phyloP scores from a whole-genome alignment of 2,888 invertebrate species.

The Platerodrilus igneus region DNA sequence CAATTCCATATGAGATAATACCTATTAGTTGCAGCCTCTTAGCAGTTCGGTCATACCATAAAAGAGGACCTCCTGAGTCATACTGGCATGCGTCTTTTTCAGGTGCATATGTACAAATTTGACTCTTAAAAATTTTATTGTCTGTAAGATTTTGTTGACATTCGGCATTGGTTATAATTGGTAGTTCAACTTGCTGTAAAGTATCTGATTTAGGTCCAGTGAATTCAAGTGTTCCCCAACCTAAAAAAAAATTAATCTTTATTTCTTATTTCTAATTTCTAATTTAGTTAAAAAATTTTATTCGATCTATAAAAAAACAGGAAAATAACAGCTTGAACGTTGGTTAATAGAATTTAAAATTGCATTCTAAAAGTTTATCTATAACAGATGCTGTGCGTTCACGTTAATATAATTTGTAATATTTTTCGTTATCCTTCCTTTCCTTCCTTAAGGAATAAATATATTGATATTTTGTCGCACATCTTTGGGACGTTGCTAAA shows the following conservation, averaged over 20 bases:
- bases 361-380: too few species aligned
- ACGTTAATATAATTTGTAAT: too few species aligned
- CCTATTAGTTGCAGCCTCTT: slow-evolving; percentile 48
- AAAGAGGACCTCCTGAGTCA: slow-evolving; percentile 57
- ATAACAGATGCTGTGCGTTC: too few species aligned
- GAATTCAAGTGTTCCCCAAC: slow-evolving; percentile 56
- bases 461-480: too few species aligned
- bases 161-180: slow-evolving; percentile 47
- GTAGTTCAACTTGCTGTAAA: slow-evolving; percentile 53
- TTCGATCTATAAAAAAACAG: slow-evolving; percentile 3
- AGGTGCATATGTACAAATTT: slow-evolving; percentile 51
- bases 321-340: background rate
- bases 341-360: background rate
- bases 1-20: slow-evolving; percentile 54
- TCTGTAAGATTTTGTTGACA: slow-evolving; percentile 42
- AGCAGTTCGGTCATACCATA: slow-evolving; percentile 49
- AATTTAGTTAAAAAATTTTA: background rate
- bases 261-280: slow-evolving; percentile 9
- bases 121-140: slow-evolving; percentile 13
- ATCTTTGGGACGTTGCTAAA: too few species aligned
- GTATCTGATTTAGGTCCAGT: slow-evolving; percentile 51
- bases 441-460: too few species aligned
- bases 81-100: slow-evolving; percentile 58
- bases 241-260: slow-evolving; percentile 41
- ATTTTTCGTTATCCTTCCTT: too few species aligned